Evolutionary conservation across 2,888 invertebrate genomes (phyloP), one percentile per base, ranked within the genome.

Genomic region (Noctua comes): DNA sequence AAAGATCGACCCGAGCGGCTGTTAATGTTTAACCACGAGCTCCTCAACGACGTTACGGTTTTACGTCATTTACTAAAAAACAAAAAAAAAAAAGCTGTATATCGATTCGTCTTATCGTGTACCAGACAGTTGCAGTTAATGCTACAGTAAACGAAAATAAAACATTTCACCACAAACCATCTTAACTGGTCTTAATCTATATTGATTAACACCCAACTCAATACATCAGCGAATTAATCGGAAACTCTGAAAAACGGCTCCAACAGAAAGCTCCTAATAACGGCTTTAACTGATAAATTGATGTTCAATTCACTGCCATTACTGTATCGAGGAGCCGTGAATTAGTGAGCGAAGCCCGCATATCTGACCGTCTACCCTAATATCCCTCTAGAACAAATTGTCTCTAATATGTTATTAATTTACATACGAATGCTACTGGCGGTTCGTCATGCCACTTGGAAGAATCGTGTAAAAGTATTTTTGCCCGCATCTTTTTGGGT

Each of bases 261-360:
- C 13, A 74, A 84, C 83, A 86, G 83, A 88, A 88, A 86, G 86
- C 82, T 84, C 68, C 27, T 57, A 86, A 79, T 77, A 82, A 75
- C 73, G 72, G 73, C 65, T 88, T 77, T 92, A 95, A 94, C 93
- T 88, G 92, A 93, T 95, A 95, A 96, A 96, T 96, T 96, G 96
- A 91, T 89, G 90, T 89, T 89, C 96, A 96, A 96, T 96, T 96
- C 93, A 89, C 88, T 84, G 91, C 91, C 92, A 95, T 95, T 95
- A 95, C 93, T 94, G 93, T 92, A 95, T 95, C 94, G 93, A 88
- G 88, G 90, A 90, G 90, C 84, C 80, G 93, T 86, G 91, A 93
- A 93, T 95, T 94, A 93, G 92, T 89, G 90, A 85, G 78, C 82
- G 82, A 82, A 75, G 91, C 96, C 96, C 96, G 96, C 96, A 95